Percentiles rank a stretch among this genome's conserved stretches.
These are phyloP conservation scores for Aproaerema taeniolella DNA, from an alignment of 2,888 invertebrate genomes.

Conservation along the genomic window DNA sequence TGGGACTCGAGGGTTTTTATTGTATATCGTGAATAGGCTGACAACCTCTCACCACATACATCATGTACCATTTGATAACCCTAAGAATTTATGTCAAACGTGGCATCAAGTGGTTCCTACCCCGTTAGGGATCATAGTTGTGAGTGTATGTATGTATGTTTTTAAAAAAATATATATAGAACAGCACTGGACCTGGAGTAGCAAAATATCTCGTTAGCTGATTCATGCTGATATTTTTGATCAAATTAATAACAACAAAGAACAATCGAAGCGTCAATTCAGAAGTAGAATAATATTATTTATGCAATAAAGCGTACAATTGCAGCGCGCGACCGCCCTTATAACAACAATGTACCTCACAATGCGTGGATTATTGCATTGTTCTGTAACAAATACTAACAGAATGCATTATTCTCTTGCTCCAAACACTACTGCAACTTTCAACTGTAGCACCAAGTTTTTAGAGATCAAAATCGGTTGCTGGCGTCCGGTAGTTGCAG, in stretches of 20 bases:
- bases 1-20: too few relatives aligned
- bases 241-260: too few relatives aligned
- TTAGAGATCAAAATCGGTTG: neutral
- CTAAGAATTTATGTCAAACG: too few relatives aligned
- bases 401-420: conserved; percentile 55
- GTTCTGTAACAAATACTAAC: conserved; percentile 48
- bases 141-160: too few relatives aligned
- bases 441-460: neutral
- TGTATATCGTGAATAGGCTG: too few relatives aligned
- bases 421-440: conserved; percentile 15
- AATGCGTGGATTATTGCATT: conserved; percentile 78
- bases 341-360: conserved; percentile 77
- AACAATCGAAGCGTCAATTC: conserved; percentile 42
- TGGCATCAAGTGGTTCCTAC: too few relatives aligned
- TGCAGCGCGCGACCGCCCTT: conserved; percentile 69
- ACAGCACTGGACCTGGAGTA: neutral
- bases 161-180: too few relatives aligned
- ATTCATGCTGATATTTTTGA: too few relatives aligned
- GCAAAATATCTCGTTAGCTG: too few relatives aligned
- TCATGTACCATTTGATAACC: too few relatives aligned
- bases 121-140: too few relatives aligned
- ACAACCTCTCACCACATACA: too few relatives aligned
- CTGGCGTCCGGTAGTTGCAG: neutral
- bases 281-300: conserved; percentile 71
- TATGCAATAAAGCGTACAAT: conserved; percentile 76